Evolutionary conservation across 2,113 vertebrate species (phyloP).

Genomic region (Caranx ignobilis): DNA sequence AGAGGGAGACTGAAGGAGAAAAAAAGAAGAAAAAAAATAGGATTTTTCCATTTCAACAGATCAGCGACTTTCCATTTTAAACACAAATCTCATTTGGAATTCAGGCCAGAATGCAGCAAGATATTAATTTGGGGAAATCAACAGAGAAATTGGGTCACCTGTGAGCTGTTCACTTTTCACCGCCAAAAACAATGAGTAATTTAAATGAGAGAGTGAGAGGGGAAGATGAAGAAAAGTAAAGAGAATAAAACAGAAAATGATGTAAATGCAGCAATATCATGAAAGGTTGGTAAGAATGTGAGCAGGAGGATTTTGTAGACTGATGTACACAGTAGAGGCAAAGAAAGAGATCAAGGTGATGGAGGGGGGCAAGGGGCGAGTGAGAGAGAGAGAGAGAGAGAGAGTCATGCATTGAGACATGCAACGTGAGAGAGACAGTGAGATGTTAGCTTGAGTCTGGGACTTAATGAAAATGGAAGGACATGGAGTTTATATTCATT

Average conservation of each 20-base stretch:
- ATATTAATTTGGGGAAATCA: conserved; percentile 76
- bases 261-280: conserved; percentile 16
- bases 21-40: neutral
- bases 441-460: conserved; percentile 31
- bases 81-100: conserved; percentile 75
- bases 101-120: conserved; percentile 57
- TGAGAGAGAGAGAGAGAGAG: neutral
- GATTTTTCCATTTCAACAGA: conserved; percentile 56
- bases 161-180: conserved; percentile 68
- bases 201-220: conserved; percentile 45
- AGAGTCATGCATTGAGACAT: neutral
- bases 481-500: conserved; percentile 39
- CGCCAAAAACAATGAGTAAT: conserved; percentile 71
- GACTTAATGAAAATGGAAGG: conserved; percentile 41
- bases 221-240: conserved; percentile 19
- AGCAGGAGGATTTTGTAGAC: conserved; percentile 7
- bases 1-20: neutral
- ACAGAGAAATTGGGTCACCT: conserved; percentile 75
- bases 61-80: conserved; percentile 72
- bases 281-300: conserved; percentile 22
- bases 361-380: neutral
- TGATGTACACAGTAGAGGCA: neutral
- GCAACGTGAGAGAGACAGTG: neutral
- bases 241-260: conserved; percentile 37
- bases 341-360: neutral